Conservation (phyloP, 2,113 vertebrate genomes). For the Strix aluco region DNA sequence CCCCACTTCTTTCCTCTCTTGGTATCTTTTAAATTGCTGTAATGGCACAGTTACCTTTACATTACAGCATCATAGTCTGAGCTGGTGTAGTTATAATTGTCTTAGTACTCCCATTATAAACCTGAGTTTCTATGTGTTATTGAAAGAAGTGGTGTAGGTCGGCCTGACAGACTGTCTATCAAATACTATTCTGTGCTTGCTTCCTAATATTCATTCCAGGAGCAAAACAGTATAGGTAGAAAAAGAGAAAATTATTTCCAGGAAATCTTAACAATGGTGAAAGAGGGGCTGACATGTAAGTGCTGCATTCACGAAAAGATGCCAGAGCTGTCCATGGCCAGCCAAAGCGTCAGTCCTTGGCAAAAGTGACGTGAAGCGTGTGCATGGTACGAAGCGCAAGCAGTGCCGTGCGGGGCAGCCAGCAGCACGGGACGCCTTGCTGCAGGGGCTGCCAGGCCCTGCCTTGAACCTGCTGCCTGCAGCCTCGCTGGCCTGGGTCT, state of each 20-base stretch:
- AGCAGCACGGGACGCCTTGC: background rate
- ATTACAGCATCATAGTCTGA: background rate
- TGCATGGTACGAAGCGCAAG: accelerated
- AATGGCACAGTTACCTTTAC: background rate
- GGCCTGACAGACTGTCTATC: background rate
- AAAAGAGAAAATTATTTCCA: background rate
- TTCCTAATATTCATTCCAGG: background rate
- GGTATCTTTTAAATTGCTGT: slow-evolving; percentile 24
- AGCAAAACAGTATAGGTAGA: background rate
- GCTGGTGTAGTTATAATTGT: background rate
- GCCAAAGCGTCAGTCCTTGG: background rate
- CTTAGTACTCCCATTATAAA: background rate
- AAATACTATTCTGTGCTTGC: background rate
- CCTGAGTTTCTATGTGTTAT: background rate
- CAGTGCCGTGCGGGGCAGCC: background rate
- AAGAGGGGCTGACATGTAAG: background rate
- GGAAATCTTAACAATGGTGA: background rate
- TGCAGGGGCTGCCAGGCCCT: background rate
- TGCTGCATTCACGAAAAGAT: background rate
- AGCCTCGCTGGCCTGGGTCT: background rate
- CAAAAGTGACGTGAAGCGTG: accelerated
- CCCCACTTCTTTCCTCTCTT: background rate
- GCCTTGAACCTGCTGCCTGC: background rate
- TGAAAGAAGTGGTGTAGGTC: background rate
- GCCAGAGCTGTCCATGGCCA: background rate